phyloP scores from a whole-genome alignment of 2,797 vertebrate species.

The Pangasius larnaudii region DNA sequence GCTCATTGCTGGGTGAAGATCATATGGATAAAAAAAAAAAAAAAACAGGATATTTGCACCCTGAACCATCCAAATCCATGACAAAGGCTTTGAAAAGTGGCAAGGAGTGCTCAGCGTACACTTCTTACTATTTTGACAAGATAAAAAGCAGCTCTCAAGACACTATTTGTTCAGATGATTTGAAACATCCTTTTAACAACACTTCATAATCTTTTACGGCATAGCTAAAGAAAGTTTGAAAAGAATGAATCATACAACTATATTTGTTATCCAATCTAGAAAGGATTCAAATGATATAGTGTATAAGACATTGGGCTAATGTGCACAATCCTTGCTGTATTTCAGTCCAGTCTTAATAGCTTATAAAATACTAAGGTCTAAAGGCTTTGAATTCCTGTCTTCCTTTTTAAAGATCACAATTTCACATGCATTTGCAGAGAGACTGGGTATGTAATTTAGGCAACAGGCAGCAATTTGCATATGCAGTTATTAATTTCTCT shows the following conservation, averaged over 20 bases:
- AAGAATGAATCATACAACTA: neutral
- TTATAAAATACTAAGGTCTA: conserved; percentile 51
- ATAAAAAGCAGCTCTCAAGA: conserved; percentile 21
- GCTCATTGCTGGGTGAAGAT: neutral
- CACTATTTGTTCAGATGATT: neutral
- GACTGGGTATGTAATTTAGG: conserved; percentile 59
- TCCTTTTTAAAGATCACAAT: conserved; percentile 42
- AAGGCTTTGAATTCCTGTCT: conserved; percentile 49
- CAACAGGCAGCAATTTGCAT: conserved; percentile 62
- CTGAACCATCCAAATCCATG: neutral
- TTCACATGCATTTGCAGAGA: conserved; percentile 36
- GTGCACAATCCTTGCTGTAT: neutral
- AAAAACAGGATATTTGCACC: neutral
- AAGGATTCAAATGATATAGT: neutral
- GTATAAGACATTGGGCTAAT: neutral
- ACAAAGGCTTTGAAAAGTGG: conserved; percentile 8
- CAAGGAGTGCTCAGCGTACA: neutral
- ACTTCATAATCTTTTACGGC: neutral
- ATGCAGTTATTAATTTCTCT: conserved; percentile 55
- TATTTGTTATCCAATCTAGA: neutral
- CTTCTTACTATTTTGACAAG: conserved; percentile 6
- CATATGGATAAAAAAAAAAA: conserved; percentile 14
- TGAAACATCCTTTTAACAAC: conserved; percentile 12
- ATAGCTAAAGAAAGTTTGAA: neutral
- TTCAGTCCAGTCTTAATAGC: neutral